These are phyloP conservation scores for Aurelia aurita DNA, from an alignment of 30 jellyfish, hydroid and myxozoan genomes.

Conservation along the genomic window DNA sequence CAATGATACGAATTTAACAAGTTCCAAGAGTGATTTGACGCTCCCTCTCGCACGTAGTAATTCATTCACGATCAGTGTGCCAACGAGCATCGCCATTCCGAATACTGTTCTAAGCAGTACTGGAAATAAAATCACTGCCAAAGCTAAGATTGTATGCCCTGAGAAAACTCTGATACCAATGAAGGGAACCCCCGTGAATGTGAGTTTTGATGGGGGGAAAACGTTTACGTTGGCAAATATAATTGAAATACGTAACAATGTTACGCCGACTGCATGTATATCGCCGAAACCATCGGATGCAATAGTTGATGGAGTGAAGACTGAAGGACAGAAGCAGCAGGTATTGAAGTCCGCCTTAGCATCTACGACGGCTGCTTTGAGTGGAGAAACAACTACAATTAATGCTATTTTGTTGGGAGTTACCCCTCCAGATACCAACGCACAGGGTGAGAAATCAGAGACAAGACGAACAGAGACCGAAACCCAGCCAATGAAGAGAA, in stretches of 20 bases:
- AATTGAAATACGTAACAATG: slow-evolving; percentile 28
- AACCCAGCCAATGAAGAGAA: background rate
- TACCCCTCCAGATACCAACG: background rate
- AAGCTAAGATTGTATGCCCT: slow-evolving; percentile 48
- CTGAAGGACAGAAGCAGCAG: background rate
- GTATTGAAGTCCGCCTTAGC: background rate
- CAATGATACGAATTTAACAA: too few species aligned
- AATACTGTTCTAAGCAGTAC: slow-evolving; percentile 2
- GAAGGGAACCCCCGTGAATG: slow-evolving; percentile 56
- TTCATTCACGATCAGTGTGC: slow-evolving; percentile 30
- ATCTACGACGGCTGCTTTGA: background rate
- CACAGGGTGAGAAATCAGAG: background rate
- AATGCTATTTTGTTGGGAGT: background rate
- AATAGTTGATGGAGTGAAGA: background rate
- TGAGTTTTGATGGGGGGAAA: slow-evolving; percentile 54
- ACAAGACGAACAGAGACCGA: background rate
- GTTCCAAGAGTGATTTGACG: too few species aligned
- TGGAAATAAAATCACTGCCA: slow-evolving; percentile 49
- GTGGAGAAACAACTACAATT: background rate
- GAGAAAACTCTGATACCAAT: slow-evolving; percentile 25
- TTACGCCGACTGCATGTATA: background rate
- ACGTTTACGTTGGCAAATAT: slow-evolving; percentile 49
- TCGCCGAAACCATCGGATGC: background rate
- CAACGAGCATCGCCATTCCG: slow-evolving; percentile 23
- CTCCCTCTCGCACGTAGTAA: background rate